Conservation (phyloP, 2,888 invertebrate genomes). For the Coenonympha arcania region DNA sequence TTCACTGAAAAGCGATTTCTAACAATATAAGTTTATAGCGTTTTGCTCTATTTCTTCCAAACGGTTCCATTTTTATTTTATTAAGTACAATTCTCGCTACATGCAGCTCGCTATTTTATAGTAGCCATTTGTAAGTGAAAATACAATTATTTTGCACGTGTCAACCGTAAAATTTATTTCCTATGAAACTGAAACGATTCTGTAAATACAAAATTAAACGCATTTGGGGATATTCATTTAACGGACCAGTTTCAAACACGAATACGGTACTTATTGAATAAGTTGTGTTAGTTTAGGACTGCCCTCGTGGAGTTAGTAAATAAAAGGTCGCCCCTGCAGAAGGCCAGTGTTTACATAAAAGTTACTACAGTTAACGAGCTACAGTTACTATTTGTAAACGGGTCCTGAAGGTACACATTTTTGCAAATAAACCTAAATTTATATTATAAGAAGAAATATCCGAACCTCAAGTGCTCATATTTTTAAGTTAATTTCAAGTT, state of each 20-base stretch:
- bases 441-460: neutral
- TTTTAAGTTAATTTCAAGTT: no score
- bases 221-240: neutral
- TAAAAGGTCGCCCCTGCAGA: neutral
- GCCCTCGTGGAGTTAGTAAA: neutral
- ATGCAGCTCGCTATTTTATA: neutral
- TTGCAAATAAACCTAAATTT: neutral
- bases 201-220: neutral
- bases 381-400: neutral
- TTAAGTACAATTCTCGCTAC: no score
- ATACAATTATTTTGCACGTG: neutral
- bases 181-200: neutral
- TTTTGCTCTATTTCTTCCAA: no score
- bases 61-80: no score
- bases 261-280: neutral
- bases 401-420: no score
- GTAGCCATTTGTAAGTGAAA: neutral
- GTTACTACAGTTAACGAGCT: neutral
- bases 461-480: no score
- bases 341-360: neutral
- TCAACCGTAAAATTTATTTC: neutral
- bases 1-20: no score
- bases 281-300: constrained; percentile 8
- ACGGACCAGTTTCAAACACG: neutral
- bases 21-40: no score